Evolutionary conservation across 2,797 vertebrate species (phyloP).

Genomic region (Amblyopsis hoosieri): DNA sequence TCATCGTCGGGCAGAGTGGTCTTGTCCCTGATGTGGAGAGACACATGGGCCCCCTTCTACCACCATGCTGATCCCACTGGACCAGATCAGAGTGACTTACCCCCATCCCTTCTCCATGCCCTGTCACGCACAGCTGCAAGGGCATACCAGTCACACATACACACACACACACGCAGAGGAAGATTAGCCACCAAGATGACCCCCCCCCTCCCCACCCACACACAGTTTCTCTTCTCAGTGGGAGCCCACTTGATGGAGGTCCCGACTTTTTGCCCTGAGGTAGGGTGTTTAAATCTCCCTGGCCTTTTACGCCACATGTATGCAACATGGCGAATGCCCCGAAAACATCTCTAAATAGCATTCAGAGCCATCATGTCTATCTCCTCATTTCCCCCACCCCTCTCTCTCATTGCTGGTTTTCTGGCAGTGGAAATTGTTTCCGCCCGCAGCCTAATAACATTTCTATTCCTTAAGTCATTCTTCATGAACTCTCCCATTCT

Average conservation of each 20-base stretch:
- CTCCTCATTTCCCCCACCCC: slow-evolving; percentile 20
- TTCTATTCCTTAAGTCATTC: slow-evolving; percentile 58
- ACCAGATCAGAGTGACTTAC: slow-evolving; percentile 80
- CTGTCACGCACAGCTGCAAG: slow-evolving; percentile 65
- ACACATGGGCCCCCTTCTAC: slow-evolving; percentile 54
- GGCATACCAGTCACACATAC: slow-evolving; percentile 46
- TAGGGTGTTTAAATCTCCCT: slow-evolving; percentile 13
- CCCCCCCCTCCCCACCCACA: too few relatives aligned
- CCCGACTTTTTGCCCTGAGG: slow-evolving; percentile 18
- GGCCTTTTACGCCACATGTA: slow-evolving; percentile 10
- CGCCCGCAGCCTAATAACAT: slow-evolving; percentile 63
- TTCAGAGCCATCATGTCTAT: slow-evolving; percentile 32
- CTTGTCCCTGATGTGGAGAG: slow-evolving; percentile 67
- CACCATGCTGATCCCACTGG: slow-evolving; percentile 66
- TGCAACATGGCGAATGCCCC: not conserved
- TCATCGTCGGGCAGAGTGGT: slow-evolving; percentile 41
- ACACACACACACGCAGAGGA: slow-evolving; percentile 31
- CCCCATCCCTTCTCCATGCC: slow-evolving; percentile 44
- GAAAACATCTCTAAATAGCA: slow-evolving; percentile 16
- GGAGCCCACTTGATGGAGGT: not conserved
- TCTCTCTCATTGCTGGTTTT: not conserved
- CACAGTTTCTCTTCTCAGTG: slow-evolving; percentile 23
- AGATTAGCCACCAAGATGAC: slow-evolving; percentile 46
- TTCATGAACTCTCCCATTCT: slow-evolving; percentile 55
- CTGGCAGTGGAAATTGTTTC: slow-evolving; percentile 60